phyloP scores from a whole-genome alignment of 2,797 vertebrate genomes.

The Diplodus puntazzo region DNA sequence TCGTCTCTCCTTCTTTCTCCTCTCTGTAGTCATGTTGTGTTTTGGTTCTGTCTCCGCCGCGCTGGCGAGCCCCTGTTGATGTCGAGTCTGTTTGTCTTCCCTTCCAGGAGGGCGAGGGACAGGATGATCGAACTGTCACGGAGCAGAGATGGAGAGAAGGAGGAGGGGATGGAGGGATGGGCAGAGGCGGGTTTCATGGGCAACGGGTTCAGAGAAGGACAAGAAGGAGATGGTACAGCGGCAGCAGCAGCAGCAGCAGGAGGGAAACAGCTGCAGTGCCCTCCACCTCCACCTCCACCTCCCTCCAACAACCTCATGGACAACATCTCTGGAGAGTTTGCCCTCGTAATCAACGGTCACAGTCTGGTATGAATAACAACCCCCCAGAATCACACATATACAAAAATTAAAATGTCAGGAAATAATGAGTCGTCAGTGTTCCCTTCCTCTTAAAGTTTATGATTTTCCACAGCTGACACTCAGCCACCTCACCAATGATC shows the following conservation, averaged over 20 bases:
- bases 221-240: constrained; percentile 35
- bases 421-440: constrained; percentile 1
- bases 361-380: constrained; percentile 88
- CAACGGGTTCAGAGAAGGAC: constrained; percentile 69
- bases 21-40: constrained; percentile 1
- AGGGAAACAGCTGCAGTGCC: constrained; percentile 62
- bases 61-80: constrained; percentile 2
- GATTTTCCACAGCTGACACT: background rate
- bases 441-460: background rate
- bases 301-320: constrained; percentile 86
- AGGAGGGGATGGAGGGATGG: constrained; percentile 69
- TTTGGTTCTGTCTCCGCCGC: background rate
- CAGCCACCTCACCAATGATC: background rate
- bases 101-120: constrained; percentile 88
- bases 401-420: constrained; percentile 32
- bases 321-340: constrained; percentile 92
- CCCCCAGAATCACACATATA: background rate
- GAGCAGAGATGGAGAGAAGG: constrained; percentile 75
- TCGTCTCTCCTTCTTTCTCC: background rate
- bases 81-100: constrained; percentile 19
- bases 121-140: constrained; percentile 87
- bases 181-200: constrained; percentile 66
- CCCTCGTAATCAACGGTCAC: constrained; percentile 93
- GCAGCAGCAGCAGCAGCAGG: constrained; percentile 20
- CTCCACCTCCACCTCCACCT: constrained; percentile 25